Percentiles rank a stretch among this genome's conserved stretches.
Conservation (phyloP, 2,797 vertebrate genomes). For the Ctenochaetus hawaiiensis region DNA sequence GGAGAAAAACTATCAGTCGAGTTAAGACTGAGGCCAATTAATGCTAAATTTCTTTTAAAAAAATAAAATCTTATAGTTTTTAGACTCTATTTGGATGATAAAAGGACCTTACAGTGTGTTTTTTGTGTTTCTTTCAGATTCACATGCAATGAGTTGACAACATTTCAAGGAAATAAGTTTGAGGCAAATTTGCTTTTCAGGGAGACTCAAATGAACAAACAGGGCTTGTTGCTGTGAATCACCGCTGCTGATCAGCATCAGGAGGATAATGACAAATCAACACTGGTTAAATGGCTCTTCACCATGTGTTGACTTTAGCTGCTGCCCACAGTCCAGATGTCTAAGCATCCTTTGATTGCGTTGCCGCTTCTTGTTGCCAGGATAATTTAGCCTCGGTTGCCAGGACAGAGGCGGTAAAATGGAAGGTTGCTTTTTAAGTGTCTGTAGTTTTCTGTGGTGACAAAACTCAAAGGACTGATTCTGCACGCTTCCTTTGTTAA, state of each 20-base stretch:
- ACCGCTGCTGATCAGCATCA: slow-evolving; percentile 20
- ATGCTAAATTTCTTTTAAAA: neutral
- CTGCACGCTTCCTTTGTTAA: neutral
- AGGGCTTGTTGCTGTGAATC: neutral
- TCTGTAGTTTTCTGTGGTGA: neutral
- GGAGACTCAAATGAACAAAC: neutral
- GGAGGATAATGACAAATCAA: slow-evolving; percentile 32
- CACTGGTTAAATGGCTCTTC: slow-evolving; percentile 18
- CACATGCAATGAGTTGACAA: neutral
- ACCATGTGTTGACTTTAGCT: slow-evolving; percentile 32
- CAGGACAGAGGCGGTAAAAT: neutral
- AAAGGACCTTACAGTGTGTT: no score
- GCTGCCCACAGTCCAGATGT: slow-evolving; percentile 46
- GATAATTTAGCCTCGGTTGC: slow-evolving; percentile 16
- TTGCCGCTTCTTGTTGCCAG: slow-evolving; percentile 19
- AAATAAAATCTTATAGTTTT: neutral
- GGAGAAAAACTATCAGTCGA: slow-evolving; percentile 12
- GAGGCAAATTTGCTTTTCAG: neutral
- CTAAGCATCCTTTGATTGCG: slow-evolving; percentile 40
- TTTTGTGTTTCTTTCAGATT: neutral
- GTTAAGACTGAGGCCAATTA: slow-evolving; percentile 19
- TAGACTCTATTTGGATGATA: neutral
- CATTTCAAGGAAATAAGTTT: neutral
- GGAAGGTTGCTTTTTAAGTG: neutral
- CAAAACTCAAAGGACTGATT: neutral